phyloP scores from a whole-genome alignment of 92 coral and sea anemone species.

The Porites rus region DNA sequence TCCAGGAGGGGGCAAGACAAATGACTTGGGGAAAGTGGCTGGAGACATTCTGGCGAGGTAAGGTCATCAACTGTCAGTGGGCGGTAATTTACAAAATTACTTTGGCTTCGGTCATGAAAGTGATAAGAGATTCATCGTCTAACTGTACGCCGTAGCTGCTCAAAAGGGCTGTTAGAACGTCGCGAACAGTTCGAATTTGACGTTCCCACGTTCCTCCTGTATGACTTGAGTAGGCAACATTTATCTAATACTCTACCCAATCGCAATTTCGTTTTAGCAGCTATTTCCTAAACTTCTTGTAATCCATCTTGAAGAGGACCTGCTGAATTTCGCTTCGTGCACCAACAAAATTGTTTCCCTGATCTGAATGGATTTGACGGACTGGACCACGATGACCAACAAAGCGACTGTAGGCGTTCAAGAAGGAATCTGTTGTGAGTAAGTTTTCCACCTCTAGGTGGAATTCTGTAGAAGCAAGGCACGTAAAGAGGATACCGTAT shows the following conservation, averaged over 20 bases:
- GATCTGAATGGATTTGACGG: conserved; percentile 44
- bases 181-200: conserved; percentile 46
- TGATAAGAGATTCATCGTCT: too few relatives aligned
- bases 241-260: conserved; percentile 34
- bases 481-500: neutral
- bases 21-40: too few relatives aligned
- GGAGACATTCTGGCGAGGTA: too few relatives aligned
- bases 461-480: conserved; percentile 21
- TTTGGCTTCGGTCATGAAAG: too few relatives aligned
- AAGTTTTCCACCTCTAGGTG: conserved; percentile 59
- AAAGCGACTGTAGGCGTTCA: conserved; percentile 17
- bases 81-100: too few relatives aligned
- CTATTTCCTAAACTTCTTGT: conserved; percentile 20
- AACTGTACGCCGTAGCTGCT: too few relatives aligned
- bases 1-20: too few relatives aligned
- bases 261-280: conserved; percentile 39
- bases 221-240: conserved; percentile 48
- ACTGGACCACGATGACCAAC: conserved; percentile 54
- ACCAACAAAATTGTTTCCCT: conserved; percentile 1
- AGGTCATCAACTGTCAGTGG: too few relatives aligned
- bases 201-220: conserved; percentile 64
- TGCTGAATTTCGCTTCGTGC: neutral
- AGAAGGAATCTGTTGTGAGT: conserved; percentile 51
- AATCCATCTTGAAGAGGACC: conserved; percentile 20
- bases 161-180: neutral